Evolutionary conservation across 2,888 invertebrate genomes (phyloP).

Genomic region (Macrophya alboannulata): DNA sequence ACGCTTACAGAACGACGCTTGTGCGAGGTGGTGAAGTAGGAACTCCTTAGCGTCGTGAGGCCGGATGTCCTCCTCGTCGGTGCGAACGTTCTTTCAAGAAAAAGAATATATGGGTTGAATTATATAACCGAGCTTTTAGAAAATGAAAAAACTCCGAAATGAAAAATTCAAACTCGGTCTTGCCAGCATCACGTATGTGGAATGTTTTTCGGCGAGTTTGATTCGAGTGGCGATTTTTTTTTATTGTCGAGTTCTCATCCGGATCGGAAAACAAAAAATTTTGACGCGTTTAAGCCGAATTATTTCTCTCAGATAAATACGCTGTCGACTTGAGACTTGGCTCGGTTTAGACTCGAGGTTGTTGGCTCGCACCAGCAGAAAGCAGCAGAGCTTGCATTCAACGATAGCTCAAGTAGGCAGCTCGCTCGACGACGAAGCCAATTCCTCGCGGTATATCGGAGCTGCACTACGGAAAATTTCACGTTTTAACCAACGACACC

Average conservation of each 20-base stretch:
- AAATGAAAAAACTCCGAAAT: background rate
- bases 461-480: conserved; percentile 31
- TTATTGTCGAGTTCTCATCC: background rate
- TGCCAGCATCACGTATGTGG: background rate
- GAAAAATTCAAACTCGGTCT: background rate
- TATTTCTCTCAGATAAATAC: conserved; percentile 3
- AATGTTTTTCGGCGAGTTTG: background rate
- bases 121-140: background rate
- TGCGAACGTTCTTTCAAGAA: background rate
- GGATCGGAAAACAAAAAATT: background rate
- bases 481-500: conserved; percentile 18
- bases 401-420: conserved; percentile 17
- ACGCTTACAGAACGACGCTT: conserved; percentile 1
- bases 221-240: background rate
- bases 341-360: conserved; percentile 31
- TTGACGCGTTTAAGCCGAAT: background rate
- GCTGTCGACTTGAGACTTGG: conserved; percentile 41
- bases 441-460: conserved; percentile 41
- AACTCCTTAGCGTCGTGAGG: conserved; percentile 21
- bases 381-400: conserved; percentile 49
- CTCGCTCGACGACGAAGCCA: conserved; percentile 47
- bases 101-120: background rate
- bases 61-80: background rate
- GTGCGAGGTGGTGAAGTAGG: background rate
- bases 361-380: conserved; percentile 38